Percentiles rank a stretch among this genome's conserved stretches.
These are phyloP conservation scores for Ranitomeya imitator DNA, from an alignment of 2,113 vertebrate species.

Conservation along the genomic window DNA sequence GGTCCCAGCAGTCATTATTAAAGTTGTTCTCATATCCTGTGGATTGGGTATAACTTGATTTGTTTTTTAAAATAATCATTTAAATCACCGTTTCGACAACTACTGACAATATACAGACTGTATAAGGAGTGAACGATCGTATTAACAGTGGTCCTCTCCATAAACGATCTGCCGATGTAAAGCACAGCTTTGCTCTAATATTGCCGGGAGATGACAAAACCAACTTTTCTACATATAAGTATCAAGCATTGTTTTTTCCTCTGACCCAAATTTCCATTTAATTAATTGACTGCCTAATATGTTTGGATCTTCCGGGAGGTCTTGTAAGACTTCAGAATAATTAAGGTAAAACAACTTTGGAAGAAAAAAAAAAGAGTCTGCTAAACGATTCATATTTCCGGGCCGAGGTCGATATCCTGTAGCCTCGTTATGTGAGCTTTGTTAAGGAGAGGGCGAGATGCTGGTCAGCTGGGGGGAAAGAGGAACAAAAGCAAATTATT, in stretches of 20 bases:
- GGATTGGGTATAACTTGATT: too few species aligned
- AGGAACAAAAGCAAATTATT: conserved; percentile 75
- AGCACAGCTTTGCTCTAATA: too few species aligned
- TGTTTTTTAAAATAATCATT: too few species aligned
- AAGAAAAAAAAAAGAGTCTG: conserved; percentile 27
- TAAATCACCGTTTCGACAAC: too few species aligned
- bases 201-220: not conserved
- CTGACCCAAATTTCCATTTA: not conserved
- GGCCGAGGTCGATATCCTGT: conserved; percentile 27
- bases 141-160: too few species aligned
- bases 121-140: too few species aligned
- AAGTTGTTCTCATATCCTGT: too few species aligned
- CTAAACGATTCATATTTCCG: not conserved
- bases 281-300: not conserved
- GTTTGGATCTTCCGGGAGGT: not conserved
- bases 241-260: not conserved
- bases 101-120: too few species aligned
- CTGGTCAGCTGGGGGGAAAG: not conserved
- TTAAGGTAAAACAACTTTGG: conserved; percentile 56
- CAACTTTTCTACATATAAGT: not conserved
- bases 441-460: conserved; percentile 7
- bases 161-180: too few species aligned
- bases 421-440: conserved; percentile 27
- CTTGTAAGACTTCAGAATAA: conserved; percentile 17
- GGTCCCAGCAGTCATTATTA: too few species aligned